These are phyloP conservation scores for Eupithecia pulchellata DNA, from an alignment of 2,888 invertebrate genomes.

Conservation along the genomic window DNA sequence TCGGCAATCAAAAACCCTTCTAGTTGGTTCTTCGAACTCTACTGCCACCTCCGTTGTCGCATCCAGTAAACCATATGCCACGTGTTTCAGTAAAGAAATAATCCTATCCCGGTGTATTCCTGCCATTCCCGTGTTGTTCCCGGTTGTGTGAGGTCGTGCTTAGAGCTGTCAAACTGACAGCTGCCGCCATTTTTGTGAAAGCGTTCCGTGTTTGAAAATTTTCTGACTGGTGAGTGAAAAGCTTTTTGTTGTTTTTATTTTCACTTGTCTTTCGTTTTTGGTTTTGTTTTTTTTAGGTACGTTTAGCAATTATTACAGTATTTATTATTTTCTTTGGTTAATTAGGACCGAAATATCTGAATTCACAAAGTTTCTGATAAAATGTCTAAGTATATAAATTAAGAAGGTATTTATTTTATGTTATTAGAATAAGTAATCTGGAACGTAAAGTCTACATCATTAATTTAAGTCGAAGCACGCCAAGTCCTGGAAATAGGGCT, in stretches of 20 bases:
- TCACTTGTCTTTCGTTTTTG: neutral
- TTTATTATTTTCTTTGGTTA: neutral
- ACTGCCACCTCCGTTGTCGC: neutral
- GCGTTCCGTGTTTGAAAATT: slow-evolving; percentile 46
- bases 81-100: slow-evolving; percentile 64
- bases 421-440: too few species aligned
- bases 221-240: slow-evolving; percentile 40
- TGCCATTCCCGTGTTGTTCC: slow-evolving; percentile 69
- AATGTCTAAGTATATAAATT: too few species aligned
- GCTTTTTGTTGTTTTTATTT: slow-evolving; percentile 19
- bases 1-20: too few species aligned
- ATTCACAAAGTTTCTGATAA: neutral
- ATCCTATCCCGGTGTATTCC: slow-evolving; percentile 65
- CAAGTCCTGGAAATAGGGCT: too few species aligned
- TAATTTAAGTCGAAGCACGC: too few species aligned
- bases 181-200: slow-evolving; percentile 63
- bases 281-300: neutral
- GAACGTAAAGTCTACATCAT: too few species aligned
- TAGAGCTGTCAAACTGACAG: slow-evolving; percentile 66
- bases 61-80: slow-evolving; percentile 30
- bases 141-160: slow-evolving; percentile 61
- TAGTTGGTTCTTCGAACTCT: neutral
- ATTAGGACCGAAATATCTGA: neutral
- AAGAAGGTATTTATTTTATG: too few species aligned
- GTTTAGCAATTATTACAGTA: neutral